Percentiles rank a stretch among this genome's conserved stretches.
Conservation (phyloP, 1,140 invertebrate genomes). For the Amyelois transitella region DNA sequence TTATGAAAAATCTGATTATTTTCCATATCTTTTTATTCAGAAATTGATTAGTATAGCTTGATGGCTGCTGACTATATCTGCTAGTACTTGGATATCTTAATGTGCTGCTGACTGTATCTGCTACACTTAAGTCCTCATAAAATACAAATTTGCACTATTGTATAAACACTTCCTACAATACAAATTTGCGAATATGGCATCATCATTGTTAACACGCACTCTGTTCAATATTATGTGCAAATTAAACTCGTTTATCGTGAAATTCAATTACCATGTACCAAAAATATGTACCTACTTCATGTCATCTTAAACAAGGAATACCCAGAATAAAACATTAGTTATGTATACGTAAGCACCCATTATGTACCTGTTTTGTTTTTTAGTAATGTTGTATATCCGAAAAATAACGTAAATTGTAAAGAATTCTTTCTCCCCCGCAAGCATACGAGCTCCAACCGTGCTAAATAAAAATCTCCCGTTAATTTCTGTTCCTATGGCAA, state of each 20-base stretch:
- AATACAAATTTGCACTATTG: slow-evolving; percentile 6
- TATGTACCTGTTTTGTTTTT: not conserved
- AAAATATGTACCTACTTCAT: not conserved
- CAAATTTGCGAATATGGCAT: slow-evolving; percentile 8
- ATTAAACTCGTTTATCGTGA: slow-evolving; percentile 5
- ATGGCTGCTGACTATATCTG: too few relatives aligned
- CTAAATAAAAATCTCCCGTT: too few relatives aligned
- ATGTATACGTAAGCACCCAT: too few relatives aligned
- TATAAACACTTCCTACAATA: slow-evolving; percentile 2
- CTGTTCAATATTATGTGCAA: slow-evolving; percentile 1
- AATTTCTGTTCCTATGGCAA: not conserved
- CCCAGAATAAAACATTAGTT: not conserved
- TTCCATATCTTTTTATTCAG: too few relatives aligned
- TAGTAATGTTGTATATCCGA: too few relatives aligned
- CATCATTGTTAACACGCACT: slow-evolving; percentile 8
- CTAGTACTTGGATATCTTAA: too few relatives aligned
- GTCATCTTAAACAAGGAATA: not conserved
- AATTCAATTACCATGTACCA: slow-evolving; percentile 1
- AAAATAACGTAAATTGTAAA: too few relatives aligned
- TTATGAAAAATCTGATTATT: too few relatives aligned
- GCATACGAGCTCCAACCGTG: too few relatives aligned
- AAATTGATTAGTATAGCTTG: too few relatives aligned
- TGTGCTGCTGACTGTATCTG: too few relatives aligned
- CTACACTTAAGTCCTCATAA: not conserved
- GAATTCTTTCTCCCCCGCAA: too few relatives aligned